phyloP scores from a whole-genome alignment of 2,888 invertebrate genomes.

The Ethmia dodecea region DNA sequence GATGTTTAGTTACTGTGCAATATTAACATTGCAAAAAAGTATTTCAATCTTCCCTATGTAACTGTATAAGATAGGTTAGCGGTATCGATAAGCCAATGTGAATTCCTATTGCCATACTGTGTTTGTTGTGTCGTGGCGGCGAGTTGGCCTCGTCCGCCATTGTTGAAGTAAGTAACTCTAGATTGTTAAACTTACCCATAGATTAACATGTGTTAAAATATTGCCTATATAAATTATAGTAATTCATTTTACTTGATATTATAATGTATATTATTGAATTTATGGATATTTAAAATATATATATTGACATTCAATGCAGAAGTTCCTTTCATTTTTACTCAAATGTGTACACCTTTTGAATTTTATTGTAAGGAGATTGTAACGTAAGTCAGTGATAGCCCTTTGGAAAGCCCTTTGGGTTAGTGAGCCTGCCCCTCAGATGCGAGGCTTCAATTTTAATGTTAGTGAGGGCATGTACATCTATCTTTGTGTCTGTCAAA shows the following conservation, averaged over 20 bases:
- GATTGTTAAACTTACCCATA: constrained; percentile 76
- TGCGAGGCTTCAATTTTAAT: too few relatives aligned
- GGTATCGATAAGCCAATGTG: constrained; percentile 53
- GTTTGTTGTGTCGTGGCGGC: constrained; percentile 43
- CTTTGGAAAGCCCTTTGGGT: too few relatives aligned
- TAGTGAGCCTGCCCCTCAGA: too few relatives aligned
- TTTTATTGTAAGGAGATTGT: too few relatives aligned
- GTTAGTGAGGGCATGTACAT: too few relatives aligned
- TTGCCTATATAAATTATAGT: constrained; percentile 77
- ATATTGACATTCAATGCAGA: constrained; percentile 72
- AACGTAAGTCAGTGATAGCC: too few relatives aligned
- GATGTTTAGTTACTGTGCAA: constrained; percentile 51
- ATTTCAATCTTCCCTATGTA: constrained; percentile 45
- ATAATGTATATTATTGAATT: constrained; percentile 78
- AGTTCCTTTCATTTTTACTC: constrained; percentile 13
- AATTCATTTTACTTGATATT: constrained; percentile 77
- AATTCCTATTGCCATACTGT: constrained; percentile 73
- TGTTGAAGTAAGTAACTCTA: constrained; percentile 67
- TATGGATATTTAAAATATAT: constrained; percentile 77
- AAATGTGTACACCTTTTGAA: too few relatives aligned
- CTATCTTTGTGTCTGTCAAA: too few relatives aligned
- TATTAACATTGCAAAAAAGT: constrained; percentile 51
- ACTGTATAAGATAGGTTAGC: constrained; percentile 34
- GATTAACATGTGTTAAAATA: constrained; percentile 77
- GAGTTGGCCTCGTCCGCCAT: too few relatives aligned